Conservation (phyloP, 2,797 vertebrate species). For the Characodon lateralis region DNA sequence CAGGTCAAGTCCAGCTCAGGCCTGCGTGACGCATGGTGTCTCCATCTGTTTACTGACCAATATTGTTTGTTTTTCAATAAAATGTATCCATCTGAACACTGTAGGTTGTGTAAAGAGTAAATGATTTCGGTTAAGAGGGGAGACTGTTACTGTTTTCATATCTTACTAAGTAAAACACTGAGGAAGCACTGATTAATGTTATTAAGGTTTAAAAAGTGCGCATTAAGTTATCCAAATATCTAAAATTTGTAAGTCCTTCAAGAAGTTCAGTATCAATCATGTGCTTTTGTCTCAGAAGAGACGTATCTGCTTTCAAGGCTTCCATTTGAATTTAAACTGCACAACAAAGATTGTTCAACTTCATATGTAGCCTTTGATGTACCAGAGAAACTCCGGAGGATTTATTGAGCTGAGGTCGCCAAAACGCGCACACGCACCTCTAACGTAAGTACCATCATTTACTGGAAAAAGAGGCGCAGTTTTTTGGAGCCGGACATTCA, state of each 20-base stretch:
- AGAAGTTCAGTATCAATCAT: not conserved
- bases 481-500: slow-evolving; percentile 71
- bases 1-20: slow-evolving; percentile 77
- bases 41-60: not conserved
- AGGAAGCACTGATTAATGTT: too few species aligned
- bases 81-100: not conserved
- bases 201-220: not conserved
- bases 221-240: not conserved
- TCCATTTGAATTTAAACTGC: not conserved
- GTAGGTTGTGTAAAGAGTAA: not conserved
- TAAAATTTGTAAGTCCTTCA: not conserved
- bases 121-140: not conserved
- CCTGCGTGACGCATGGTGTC: not conserved
- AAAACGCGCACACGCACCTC: slow-evolving; percentile 26
- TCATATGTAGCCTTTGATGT: not conserved
- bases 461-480: slow-evolving; percentile 56
- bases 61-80: not conserved
- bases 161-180: not conserved
- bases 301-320: not conserved
- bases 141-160: not conserved
- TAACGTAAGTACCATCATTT: slow-evolving; percentile 32
- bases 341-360: not conserved
- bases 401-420: not conserved
- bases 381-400: not conserved
- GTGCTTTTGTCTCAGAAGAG: not conserved